Base-by-base conservation (phyloP, 1,140 invertebrate genomes). In the Neoseiulus cucumeris region DNA sequence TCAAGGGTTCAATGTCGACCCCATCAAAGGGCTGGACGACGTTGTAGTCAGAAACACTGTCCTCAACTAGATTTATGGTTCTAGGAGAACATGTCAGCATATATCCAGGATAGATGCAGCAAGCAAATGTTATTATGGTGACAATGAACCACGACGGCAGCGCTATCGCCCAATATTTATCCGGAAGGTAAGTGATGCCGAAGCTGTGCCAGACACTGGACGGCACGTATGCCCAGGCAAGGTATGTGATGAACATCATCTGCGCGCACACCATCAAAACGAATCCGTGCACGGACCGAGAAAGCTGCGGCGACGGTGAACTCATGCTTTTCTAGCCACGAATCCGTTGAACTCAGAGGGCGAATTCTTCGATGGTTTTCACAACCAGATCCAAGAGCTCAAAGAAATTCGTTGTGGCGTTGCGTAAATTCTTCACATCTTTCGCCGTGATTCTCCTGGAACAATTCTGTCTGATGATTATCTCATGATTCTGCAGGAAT, bases 351-450 rank as follows among this genome's bases (percentile, higher is more conserved):
- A 4, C 14, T 9, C 9, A 39, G 4, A 9, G 33, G 4, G 33
- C 33, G 22, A 59, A 59, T 33, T 59, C 25, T 6, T 59, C 51
- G 33, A 59, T 59, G 17, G 51, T 59, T 33, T 59, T 25, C 22
- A 59, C 14, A 20, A 59, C 14, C 2, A 59, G 51, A 33, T 59
- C 51, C 2, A 59, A 20, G 1, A 59, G 22, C 22, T 59, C 51
- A 20, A 59, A 59, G 22, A 59, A 59, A 25, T 25, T 59, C 51
- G 51, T 59, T 25, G 51, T 59, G 1, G 51, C 51, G 51, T 59
- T 59, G 4, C 51, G 51, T 29, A 59, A 20, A 9, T 59, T 59
- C 22, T 59, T 59, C 4, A 59, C 22, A 20, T 59, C 33, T 20
- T 25, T 59, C 22, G 51, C 14, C 17, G 51, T 18, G 51, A 39